These are phyloP conservation scores for Pipa parva DNA, from an alignment of 2,113 vertebrate species.

Conservation along the genomic window DNA sequence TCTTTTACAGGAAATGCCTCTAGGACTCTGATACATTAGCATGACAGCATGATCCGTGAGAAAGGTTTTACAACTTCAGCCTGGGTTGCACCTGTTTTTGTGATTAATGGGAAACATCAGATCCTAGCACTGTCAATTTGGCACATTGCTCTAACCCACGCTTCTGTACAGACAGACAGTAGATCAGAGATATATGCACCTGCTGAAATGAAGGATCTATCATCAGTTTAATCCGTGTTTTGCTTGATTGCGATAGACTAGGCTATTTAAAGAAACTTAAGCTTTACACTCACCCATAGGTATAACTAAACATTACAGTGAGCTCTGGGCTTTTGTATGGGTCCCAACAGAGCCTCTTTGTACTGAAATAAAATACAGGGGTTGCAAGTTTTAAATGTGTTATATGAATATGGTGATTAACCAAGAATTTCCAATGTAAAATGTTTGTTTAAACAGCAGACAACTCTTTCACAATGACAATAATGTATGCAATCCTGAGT, in stretches of 20 bases:
- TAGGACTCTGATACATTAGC: conserved; percentile 14
- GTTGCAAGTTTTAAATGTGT: conserved; percentile 1
- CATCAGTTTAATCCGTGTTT: conserved; percentile 28
- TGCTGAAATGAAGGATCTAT: conserved; percentile 22
- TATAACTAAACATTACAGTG: not conserved
- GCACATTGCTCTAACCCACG: conserved; percentile 15
- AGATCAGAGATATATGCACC: conserved; percentile 16
- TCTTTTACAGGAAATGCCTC: conserved; percentile 40
- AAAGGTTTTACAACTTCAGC: conserved; percentile 27
- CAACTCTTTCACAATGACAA: too few relatives aligned
- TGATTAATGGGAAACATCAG: conserved; percentile 41
- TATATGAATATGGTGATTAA: not conserved
- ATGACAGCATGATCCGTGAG: conserved; percentile 33
- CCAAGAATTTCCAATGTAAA: not conserved
- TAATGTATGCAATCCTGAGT: too few relatives aligned
- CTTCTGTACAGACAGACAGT: conserved; percentile 16
- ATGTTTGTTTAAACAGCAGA: too few relatives aligned
- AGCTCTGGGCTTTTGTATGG: not conserved
- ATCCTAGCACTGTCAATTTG: conserved; percentile 21
- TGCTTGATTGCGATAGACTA: not conserved
- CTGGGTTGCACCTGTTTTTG: conserved; percentile 37
- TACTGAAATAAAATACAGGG: not conserved
- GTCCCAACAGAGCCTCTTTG: not conserved
- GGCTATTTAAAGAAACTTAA: conserved; percentile 28
- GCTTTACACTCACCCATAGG: conserved; percentile 3